Evolutionary conservation across 2,888 invertebrate species (phyloP), one percentile per base, ranked within the genome.

Genomic region (Erebia aethiops): DNA sequence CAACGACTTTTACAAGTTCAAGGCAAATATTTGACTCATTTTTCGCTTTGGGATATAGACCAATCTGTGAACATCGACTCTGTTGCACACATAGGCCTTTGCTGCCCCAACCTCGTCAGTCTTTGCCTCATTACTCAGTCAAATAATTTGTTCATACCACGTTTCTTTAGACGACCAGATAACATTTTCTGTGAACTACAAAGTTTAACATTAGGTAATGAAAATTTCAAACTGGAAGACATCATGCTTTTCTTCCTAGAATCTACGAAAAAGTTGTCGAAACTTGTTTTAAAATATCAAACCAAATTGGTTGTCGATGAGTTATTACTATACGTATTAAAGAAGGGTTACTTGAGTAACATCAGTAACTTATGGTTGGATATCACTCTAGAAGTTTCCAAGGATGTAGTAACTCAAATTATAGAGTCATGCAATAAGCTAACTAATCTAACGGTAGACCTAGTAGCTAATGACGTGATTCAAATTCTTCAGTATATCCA

Each of bases 101-200:
- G 81, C 78, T 94, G 94, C 76, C 92, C 93, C 16, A 90, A 93
- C 73, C 82, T 94, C 7, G 81, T 76, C 26, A 87, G 87, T 1
- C 82, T 94, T n/a, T 89, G 88, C 75, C 79, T 94, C 9, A 88
- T 92, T 79, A 92, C 92, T 9, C 92, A 91, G 72, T 93, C 93
- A 0, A 87, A 84, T 71, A 84, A 83, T 75, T 81, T 93, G 72
- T 81, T 82, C 4, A 82, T 91, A 69, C 92, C 93, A 4, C 82
- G 80, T 71, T 87, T 86, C 74, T 91, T 86, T 70, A 84, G 78
- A 69, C 80, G 83, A 67, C 87, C 87, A 10, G 76, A 79, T 16
- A 85, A 83, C 54, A 88, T 93, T 52, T 94, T 93, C 74, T 79
- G 84, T 5, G 80, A 90, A 70, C 82, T 94, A 9, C 81, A 80